Conservation (phyloP, 2,113 vertebrate genomes). For the Heterotilapia buettikoferi region DNA sequence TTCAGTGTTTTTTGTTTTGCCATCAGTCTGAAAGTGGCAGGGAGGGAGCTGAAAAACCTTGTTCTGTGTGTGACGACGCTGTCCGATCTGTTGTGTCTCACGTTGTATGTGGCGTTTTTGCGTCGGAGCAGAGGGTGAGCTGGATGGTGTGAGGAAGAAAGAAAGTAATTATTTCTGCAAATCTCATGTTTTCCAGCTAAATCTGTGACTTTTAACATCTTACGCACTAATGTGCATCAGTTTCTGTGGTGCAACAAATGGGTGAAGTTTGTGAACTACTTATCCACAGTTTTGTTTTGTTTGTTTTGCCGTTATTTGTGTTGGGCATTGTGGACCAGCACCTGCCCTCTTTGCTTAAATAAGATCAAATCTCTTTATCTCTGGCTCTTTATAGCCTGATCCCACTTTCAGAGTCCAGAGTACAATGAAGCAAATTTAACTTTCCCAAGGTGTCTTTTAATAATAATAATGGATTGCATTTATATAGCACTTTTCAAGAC, state of each 20-base stretch:
- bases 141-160: neutral
- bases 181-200: neutral
- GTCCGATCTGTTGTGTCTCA: accelerated
- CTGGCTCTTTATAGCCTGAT: neutral
- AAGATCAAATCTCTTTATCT: neutral
- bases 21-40: accelerated
- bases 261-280: neutral
- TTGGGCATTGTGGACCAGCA: neutral
- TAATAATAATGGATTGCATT: neutral
- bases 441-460: neutral
- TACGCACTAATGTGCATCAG: neutral
- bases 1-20: neutral
- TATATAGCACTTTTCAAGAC: accelerated
- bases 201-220: neutral
- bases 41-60: neutral
- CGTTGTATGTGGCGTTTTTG: neutral
- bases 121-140: accelerated
- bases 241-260: neutral
- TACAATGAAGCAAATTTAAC: accelerated
- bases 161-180: neutral
- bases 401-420: neutral
- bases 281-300: neutral
- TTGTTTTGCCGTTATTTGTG: accelerated
- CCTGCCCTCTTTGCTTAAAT: neutral
- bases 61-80: neutral